Evolutionary conservation across 2,888 invertebrate species (phyloP), one percentile per base, ranked within the genome.

Genomic region (Thereva unica): DNA sequence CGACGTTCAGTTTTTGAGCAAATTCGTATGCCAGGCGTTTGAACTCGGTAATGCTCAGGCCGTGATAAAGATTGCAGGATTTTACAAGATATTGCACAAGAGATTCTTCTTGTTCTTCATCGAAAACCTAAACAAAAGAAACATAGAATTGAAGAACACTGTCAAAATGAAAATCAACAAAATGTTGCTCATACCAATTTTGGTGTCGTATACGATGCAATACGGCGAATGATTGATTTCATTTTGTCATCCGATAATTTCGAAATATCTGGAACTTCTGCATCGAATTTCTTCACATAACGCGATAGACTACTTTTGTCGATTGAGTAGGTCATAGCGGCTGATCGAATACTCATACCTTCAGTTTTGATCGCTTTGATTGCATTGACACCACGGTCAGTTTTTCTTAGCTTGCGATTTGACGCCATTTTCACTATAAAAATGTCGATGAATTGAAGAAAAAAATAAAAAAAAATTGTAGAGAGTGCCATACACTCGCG

Each of bases 1-100:
- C 5, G n/a, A 9, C 7, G 3, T 35, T 12, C 1, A 52, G 7
- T 38, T 66, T 68, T 38, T n/a, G n/a, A 3, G 61, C 68, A 38
- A 55, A 66, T 23, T 68, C 3, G 41, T 59, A 66, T 6, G 61
- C 66, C 44, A 66, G 49, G 23, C 45, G 7, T 23, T 38, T n/a
- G 8, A 64, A 45, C 35, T 67, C 54, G 41, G 10, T 53, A 12
- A 64, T 64, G 47, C 44, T 67, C 4, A 67, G 64, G 5, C 67
- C 54, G 35, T 67, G 64, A 37, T 64, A 54, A 12, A 52, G 67
- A 6, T 66, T 12, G 42, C n/a, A 44, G 64, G 53, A 67, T 34
- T 64, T 41, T 4, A 23, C n/a, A 9, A 67, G 38, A 37, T 50
- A 64, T n/a, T 8, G n/a, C 9, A 42, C 63, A 9, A 67, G 52